Percentiles rank a stretch among this genome's conserved stretches.
Evolutionary conservation across 2,113 vertebrate species (phyloP).

Genomic region (Heptranchias perlo): DNA sequence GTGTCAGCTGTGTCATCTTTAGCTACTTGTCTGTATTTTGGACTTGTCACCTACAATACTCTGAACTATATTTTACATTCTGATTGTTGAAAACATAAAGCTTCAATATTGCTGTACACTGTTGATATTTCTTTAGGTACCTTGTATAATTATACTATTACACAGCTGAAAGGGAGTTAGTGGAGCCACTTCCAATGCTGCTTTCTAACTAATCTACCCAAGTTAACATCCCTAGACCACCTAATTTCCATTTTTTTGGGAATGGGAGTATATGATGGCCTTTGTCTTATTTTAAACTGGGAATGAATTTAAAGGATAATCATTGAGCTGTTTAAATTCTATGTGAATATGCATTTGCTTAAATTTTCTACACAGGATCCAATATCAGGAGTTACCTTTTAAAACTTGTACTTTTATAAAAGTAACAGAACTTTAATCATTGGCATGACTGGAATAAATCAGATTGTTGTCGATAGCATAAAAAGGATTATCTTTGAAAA

Average conservation of each 20-base stretch:
- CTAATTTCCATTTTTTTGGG: background rate
- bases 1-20: background rate
- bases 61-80: conserved; percentile 1
- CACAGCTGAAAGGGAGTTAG: background rate
- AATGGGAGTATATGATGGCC: background rate
- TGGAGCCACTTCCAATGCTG: background rate
- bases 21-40: background rate
- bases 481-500: background rate
- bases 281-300: background rate
- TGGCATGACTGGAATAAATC: background rate
- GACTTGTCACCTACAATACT: background rate
- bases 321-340: background rate
- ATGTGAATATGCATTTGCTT: background rate
- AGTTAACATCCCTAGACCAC: background rate
- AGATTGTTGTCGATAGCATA: background rate
- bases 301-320: background rate
- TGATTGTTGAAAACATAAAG: background rate
- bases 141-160: background rate
- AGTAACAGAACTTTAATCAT: background rate
- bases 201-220: background rate
- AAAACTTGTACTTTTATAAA: background rate
- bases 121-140: background rate
- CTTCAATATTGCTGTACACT: background rate
- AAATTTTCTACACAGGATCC: background rate
- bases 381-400: background rate